A percentile compares a stretch with the other conserved stretches of the same genome.
phyloP scores from a whole-genome alignment of 2,113 vertebrate genomes.

The Chiloscyllium plagiosum region DNA sequence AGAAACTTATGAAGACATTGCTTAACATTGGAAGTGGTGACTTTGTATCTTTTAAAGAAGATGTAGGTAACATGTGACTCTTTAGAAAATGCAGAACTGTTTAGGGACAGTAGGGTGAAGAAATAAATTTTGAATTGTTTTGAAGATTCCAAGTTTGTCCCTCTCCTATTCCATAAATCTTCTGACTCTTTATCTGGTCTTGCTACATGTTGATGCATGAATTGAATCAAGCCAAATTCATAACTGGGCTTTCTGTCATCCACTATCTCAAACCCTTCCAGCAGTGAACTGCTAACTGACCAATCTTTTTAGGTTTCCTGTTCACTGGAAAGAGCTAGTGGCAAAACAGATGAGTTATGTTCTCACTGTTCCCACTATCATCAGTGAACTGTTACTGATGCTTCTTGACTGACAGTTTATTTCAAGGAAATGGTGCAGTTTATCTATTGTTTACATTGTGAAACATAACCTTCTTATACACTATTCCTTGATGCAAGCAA shows the following conservation, averaged over 20 bases:
- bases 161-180: not conserved
- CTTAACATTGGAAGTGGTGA: not conserved
- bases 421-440: not conserved
- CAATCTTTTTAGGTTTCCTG: not conserved
- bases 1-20: not conserved
- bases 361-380: not conserved
- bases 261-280: not conserved
- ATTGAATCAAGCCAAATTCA: not conserved
- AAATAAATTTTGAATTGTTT: not conserved
- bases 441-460: not conserved
- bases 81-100: not conserved
- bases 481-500: not conserved
- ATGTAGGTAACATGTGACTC: not conserved
- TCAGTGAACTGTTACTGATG: not conserved
- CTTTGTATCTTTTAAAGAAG: not conserved
- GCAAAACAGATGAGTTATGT: not conserved
- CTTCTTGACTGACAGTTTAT: not conserved
- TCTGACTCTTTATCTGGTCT: not conserved
- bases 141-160: not conserved
- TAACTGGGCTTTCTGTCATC: not conserved
- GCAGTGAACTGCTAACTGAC: not conserved
- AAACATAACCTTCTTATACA: not conserved
- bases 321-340: not conserved
- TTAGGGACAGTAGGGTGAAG: not conserved
- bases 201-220: not conserved